These are phyloP conservation scores for Sussaba pulchella DNA, from an alignment of 2,888 invertebrate species.

Conservation along the genomic window DNA sequence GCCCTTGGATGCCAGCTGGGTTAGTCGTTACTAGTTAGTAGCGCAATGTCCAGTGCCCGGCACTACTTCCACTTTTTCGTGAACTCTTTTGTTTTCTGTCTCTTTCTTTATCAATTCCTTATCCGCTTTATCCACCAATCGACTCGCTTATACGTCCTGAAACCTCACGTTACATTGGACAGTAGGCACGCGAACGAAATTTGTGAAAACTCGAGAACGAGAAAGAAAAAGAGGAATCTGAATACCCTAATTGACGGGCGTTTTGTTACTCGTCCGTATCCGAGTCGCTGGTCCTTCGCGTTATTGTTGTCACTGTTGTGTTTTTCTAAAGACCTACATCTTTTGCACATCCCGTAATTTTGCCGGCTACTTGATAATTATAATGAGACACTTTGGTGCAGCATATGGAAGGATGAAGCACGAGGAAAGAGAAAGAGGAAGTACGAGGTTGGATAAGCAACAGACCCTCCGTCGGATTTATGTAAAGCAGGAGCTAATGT, in stretches of 20 bases:
- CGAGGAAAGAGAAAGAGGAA: slow-evolving; percentile 31
- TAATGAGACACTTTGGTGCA: slow-evolving; percentile 82
- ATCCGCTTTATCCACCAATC: slow-evolving; percentile 62
- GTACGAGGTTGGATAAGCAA: slow-evolving; percentile 23
- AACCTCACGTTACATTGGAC: slow-evolving; percentile 46
- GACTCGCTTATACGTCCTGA: slow-evolving; percentile 60
- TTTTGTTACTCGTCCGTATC: slow-evolving; percentile 43
- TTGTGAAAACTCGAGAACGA: slow-evolving; percentile 8
- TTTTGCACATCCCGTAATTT: slow-evolving; percentile 80
- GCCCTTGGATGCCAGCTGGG: slow-evolving; percentile 30
- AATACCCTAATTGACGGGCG: slow-evolving; percentile 45
- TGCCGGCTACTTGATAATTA: slow-evolving; percentile 83
- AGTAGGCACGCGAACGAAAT: slow-evolving; percentile 62
- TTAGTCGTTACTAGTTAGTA: too few species aligned
- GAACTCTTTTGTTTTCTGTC: slow-evolving; percentile 9
- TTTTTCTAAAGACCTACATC: slow-evolving; percentile 62
- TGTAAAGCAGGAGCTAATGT: slow-evolving; percentile 83
- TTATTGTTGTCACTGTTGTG: slow-evolving; percentile 41
- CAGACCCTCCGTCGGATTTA: slow-evolving; percentile 75
- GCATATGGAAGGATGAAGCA: slow-evolving; percentile 39
- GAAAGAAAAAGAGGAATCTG: slow-evolving; percentile 53
- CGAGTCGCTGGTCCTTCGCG: slow-evolving; percentile 16
- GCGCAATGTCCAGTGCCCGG: slow-evolving; percentile 30
- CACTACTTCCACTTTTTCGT: slow-evolving; percentile 40
- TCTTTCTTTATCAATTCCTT: slow-evolving; percentile 55